Evolutionary conservation across 2,888 invertebrate genomes (phyloP).

Genomic region (Pseudanteris insignis): DNA sequence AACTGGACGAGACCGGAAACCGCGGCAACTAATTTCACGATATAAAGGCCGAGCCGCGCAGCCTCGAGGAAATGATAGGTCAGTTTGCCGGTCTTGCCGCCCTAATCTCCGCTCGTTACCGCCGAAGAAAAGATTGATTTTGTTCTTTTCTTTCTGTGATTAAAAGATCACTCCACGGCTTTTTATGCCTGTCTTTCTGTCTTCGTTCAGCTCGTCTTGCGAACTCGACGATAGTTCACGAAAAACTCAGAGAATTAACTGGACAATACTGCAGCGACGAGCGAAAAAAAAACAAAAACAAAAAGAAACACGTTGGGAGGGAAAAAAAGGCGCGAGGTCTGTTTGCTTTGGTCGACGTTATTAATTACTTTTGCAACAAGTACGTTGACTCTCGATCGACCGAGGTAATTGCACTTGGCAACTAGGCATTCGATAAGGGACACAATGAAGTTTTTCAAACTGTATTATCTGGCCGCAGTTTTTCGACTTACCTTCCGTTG

Average conservation of each 20-base stretch:
- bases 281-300: too few relatives aligned
- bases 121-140: conserved; percentile 42
- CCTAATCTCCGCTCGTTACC: conserved; percentile 48
- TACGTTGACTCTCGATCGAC: too few relatives aligned
- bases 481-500: too few relatives aligned
- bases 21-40: conserved; percentile 58
- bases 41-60: conserved; percentile 56
- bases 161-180: conserved; percentile 42
- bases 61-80: conserved; percentile 50
- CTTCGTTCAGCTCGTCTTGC: too few relatives aligned
- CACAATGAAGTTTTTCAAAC: too few relatives aligned
- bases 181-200: conserved; percentile 1
- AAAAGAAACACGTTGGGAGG: too few relatives aligned
- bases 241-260: conserved; percentile 10
- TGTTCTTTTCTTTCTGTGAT: conserved; percentile 46
- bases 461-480: too few relatives aligned
- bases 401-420: too few relatives aligned
- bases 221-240: background rate
- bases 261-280: conserved; percentile 1
- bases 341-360: too few relatives aligned
- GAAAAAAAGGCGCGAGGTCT: too few relatives aligned
- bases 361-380: too few relatives aligned
- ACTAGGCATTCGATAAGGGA: too few relatives aligned
- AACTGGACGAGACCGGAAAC: conserved; percentile 58
- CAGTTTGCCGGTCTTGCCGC: conserved; percentile 52